Percentiles rank a stretch among this genome's conserved stretches.
phyloP scores from a whole-genome alignment of 2,113 vertebrate genomes.

The Taurulus bubalis region DNA sequence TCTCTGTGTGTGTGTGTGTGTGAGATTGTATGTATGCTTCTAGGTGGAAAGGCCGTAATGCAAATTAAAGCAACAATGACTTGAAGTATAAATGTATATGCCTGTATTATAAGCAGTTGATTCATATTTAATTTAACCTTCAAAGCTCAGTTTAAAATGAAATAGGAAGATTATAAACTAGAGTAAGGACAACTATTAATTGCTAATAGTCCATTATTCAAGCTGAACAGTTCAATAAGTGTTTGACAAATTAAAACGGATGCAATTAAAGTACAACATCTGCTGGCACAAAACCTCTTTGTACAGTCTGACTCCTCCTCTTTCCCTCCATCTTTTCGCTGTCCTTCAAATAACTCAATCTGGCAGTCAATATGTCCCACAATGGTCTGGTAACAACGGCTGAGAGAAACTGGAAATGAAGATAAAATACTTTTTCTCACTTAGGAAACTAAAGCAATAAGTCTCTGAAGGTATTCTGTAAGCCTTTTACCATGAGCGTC shows the following conservation, averaged over 20 bases:
- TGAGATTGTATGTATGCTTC: not conserved
- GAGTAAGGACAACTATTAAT: not conserved
- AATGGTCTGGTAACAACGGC: not conserved
- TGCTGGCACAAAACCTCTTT: not conserved
- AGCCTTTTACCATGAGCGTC: not conserved
- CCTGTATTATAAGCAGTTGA: not conserved
- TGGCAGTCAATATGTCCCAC: slow-evolving; percentile 43
- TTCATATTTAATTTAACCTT: not conserved
- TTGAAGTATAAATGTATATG: not conserved
- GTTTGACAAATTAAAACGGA: not conserved
- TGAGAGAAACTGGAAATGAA: not conserved
- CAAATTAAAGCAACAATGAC: slow-evolving; percentile 2
- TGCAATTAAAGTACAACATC: not conserved
- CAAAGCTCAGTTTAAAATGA: not conserved
- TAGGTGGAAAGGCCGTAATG: slow-evolving; percentile 16
- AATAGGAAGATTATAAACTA: not conserved
- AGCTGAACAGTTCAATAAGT: slow-evolving; percentile 7
- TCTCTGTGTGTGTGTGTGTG: slow-evolving; percentile 21
- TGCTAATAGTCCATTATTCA: not conserved
- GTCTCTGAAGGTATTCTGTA: not conserved
- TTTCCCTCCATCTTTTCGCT: not conserved
- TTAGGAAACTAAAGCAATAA: not conserved
- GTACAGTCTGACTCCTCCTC: not conserved
- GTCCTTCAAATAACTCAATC: slow-evolving; percentile 20
- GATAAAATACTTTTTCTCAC: not conserved